Conservation (phyloP, 1,140 invertebrate genomes). For the Pseudomyrmex pallidus region DNA sequence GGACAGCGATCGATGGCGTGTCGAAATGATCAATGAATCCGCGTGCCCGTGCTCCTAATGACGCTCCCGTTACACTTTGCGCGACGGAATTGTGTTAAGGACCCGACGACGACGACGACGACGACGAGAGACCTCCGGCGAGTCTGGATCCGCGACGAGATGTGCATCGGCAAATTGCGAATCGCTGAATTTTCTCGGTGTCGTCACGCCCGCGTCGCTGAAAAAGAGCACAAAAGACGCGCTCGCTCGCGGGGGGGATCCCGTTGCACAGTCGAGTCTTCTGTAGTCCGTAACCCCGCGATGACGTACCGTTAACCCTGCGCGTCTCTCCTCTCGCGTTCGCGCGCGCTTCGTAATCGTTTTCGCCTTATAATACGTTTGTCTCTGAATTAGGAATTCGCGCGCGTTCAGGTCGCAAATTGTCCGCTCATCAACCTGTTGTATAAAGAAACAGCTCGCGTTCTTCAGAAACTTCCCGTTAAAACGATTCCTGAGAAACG, state of each 20-base stretch:
- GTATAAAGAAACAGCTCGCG: conserved; percentile 9
- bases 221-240: conserved; percentile 10
- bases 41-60: conserved; percentile 22
- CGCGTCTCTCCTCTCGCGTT: neutral
- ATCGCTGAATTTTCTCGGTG: conserved; percentile 3
- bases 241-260: neutral
- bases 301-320: conserved; percentile 47
- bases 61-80: neutral
- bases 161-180: too few species aligned
- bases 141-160: neutral
- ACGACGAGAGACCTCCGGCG: too few species aligned
- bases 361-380: conserved; percentile 32
- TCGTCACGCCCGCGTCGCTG: neutral
- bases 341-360: neutral
- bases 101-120: neutral
- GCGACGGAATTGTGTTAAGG: neutral
- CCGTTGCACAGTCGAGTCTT: conserved; percentile 2
- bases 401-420: neutral
- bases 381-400: conserved; percentile 29
- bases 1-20: conserved; percentile 8
- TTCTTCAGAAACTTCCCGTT: conserved; percentile 37
- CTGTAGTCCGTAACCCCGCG: neutral
- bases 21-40: conserved; percentile 46
- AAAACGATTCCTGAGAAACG: neutral
- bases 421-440: neutral